Percentiles rank a stretch among this genome's conserved stretches.
These are phyloP conservation scores for Ferdinandea cuprea DNA, from an alignment of 2,888 invertebrate species.

Conservation along the genomic window DNA sequence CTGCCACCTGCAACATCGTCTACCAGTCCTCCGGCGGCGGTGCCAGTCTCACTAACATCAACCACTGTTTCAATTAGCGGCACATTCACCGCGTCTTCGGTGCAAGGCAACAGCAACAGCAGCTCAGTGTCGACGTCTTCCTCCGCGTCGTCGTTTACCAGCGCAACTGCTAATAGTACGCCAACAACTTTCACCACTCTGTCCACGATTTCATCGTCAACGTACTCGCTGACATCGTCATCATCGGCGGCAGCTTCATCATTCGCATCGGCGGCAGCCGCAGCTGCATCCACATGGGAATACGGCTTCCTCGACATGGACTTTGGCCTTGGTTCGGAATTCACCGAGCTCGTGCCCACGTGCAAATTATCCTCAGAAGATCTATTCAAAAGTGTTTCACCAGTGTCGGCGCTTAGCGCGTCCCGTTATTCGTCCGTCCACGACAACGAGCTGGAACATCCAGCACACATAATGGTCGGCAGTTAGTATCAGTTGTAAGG, in stretches of 20 bases:
- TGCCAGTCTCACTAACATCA: conserved; percentile 77
- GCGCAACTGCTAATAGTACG: conserved; percentile 65
- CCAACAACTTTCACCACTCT: conserved; percentile 81
- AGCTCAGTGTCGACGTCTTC: conserved; percentile 64
- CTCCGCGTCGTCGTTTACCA: conserved; percentile 56
- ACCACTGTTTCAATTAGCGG: conserved; percentile 79
- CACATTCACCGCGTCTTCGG: conserved; percentile 78
- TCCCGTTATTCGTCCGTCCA: conserved; percentile 79
- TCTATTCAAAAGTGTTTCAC: conserved; percentile 83
- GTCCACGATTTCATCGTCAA: conserved; percentile 80
- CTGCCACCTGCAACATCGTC: conserved; percentile 79
- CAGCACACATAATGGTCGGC: conserved; percentile 85
- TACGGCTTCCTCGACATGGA: conserved; percentile 83
- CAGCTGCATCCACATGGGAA: conserved; percentile 81
- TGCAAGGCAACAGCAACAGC: conserved; percentile 57
- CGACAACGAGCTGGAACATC: conserved; percentile 84
- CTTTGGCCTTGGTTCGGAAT: conserved; percentile 83
- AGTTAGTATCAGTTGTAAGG: conserved; percentile 83
- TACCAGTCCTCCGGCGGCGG: conserved; percentile 79
- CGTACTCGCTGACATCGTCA: conserved; percentile 81
- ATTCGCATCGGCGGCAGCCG: conserved; percentile 75
- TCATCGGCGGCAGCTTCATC: conserved; percentile 78
- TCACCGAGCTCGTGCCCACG: conserved; percentile 84
- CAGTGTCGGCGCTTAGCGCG: conserved; percentile 79
- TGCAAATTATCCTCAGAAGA: conserved; percentile 85